These are phyloP conservation scores for Acrocephalus scirpaceus DNA, from an alignment of 2,797 vertebrate genomes.

Conservation along the genomic window DNA sequence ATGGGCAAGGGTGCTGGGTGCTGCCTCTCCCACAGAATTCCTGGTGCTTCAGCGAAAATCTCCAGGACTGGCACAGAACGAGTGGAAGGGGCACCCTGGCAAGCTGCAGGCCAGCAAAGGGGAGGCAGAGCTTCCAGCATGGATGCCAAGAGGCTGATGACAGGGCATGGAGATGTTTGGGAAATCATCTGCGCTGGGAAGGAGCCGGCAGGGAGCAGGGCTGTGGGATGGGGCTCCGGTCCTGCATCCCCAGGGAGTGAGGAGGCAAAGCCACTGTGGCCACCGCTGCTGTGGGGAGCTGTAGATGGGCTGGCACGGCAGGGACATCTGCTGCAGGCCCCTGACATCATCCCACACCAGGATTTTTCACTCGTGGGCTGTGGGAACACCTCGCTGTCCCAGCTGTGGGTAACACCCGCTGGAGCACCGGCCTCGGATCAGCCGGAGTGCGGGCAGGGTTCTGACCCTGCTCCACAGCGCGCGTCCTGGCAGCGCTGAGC, in stretches of 20 bases:
- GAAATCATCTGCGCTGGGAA: background rate
- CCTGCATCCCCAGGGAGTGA: background rate
- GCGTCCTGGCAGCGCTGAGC: background rate
- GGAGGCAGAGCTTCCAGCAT: background rate
- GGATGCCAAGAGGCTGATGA: background rate
- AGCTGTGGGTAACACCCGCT: rapidly evolving
- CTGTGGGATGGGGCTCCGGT: rapidly evolving
- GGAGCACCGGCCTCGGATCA: background rate
- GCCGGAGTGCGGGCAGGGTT: background rate
- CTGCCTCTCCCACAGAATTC: background rate
- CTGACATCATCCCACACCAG: background rate
- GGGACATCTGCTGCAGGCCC: background rate
- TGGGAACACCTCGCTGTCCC: rapidly evolving
- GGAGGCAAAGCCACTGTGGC: background rate
- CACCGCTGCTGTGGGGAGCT: background rate
- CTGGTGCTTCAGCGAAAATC: background rate
- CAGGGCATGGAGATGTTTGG: background rate
- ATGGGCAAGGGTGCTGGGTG: background rate
- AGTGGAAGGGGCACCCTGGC: background rate
- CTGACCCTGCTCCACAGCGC: rapidly evolving
- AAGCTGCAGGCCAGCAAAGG: background rate
- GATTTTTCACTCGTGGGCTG: rapidly evolving
- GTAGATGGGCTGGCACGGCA: too few relatives aligned
- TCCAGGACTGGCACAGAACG: rapidly evolving
- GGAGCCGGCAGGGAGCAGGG: background rate